These are phyloP conservation scores for Threskiornis aethiopicus DNA, from an alignment of 2,797 vertebrate species.

Conservation along the genomic window DNA sequence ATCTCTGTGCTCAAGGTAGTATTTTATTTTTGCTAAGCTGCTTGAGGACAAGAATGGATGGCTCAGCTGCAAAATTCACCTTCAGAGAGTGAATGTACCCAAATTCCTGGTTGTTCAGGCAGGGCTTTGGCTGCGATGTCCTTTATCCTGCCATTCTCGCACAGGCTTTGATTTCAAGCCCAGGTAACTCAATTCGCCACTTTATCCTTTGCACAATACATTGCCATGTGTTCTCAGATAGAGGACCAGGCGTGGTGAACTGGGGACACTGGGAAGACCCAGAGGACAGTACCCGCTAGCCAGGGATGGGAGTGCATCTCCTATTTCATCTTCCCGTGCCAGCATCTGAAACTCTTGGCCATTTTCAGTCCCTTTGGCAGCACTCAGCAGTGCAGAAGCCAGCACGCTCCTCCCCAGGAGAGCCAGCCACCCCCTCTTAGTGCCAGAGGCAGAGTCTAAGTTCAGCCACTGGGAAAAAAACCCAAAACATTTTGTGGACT, in stretches of 20 bases:
- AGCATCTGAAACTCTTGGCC: neutral
- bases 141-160: neutral
- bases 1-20: neutral
- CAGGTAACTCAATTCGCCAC: rapidly evolving
- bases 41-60: rapidly evolving
- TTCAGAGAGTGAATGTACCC: neutral
- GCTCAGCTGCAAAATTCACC: neutral
- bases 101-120: neutral
- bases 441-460: neutral
- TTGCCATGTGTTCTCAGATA: rapidly evolving
- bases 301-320: neutral
- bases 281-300: neutral
- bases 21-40: neutral
- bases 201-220: neutral
- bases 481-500: neutral
- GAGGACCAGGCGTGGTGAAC: neutral
- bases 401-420: neutral
- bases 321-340: neutral
- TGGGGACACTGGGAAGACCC: neutral
- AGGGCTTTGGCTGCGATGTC: neutral
- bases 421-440: too few relatives aligned
- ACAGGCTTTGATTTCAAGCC: neutral
- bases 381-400: neutral
- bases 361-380: neutral
- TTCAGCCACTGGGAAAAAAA: neutral